Percentiles rank a stretch among this genome's conserved stretches.
These are phyloP conservation scores for Eublepharis macularius DNA, from an alignment of 2,113 vertebrate genomes.

Conservation along the genomic window DNA sequence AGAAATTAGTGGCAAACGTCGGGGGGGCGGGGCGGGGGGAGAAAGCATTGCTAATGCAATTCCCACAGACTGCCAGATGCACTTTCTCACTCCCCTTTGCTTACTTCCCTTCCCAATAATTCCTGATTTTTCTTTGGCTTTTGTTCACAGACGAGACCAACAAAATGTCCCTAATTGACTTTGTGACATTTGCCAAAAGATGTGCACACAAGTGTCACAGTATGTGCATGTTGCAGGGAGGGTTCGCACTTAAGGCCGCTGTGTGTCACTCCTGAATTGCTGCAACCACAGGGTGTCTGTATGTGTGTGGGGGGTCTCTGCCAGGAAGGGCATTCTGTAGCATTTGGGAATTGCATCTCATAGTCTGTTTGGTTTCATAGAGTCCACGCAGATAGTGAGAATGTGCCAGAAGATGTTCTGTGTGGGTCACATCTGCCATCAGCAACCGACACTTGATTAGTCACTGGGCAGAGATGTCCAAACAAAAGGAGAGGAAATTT, in stretches of 20 bases:
- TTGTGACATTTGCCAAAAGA: neutral
- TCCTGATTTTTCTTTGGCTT: neutral
- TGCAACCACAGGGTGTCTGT: neutral
- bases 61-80: neutral
- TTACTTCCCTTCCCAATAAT: neutral
- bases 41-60: neutral
- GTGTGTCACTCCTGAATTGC: accelerated
- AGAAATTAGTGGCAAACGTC: neutral
- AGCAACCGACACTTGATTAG: neutral
- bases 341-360: no score
- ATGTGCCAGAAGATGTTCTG: neutral
- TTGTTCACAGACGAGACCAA: neutral
- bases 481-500: neutral
- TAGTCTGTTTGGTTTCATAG: accelerated
- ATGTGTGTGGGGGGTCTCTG: neutral
- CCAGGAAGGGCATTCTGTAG: accelerated
- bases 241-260: neutral
- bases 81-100: neutral
- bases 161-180: neutral
- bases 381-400: no score
- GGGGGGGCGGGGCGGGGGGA: neutral
- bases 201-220: neutral
- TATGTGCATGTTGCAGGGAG: no score
- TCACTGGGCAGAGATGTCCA: neutral
- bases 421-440: neutral